Percentiles rank a stretch among this genome's conserved stretches.
Evolutionary conservation across 2,888 invertebrate species (phyloP).

Genomic region (Habrosyne pyritoides): DNA sequence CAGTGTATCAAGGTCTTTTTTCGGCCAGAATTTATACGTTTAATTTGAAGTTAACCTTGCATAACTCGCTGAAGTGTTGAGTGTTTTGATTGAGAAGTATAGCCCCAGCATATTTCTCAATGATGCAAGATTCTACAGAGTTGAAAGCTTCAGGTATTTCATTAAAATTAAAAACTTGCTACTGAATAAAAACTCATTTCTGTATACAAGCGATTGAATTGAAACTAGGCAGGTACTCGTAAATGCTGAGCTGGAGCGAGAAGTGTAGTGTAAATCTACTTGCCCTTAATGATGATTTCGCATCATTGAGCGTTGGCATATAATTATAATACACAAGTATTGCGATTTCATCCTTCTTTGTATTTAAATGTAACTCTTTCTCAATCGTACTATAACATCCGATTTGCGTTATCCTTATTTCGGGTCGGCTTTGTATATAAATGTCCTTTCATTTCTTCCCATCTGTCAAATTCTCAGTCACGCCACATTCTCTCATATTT

Average conservation of each 20-base stretch:
- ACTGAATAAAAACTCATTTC: not conserved
- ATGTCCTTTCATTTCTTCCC: too few species aligned
- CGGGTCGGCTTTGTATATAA: too few species aligned
- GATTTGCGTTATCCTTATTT: too few species aligned
- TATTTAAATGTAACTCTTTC: too few species aligned
- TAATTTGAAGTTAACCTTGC: not conserved
- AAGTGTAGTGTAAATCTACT: not conserved
- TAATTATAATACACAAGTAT: too few species aligned
- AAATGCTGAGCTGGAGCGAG: too few species aligned
- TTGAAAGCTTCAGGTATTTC: not conserved
- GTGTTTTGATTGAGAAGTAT: not conserved
- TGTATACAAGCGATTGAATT: not conserved
- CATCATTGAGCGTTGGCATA: too few species aligned
- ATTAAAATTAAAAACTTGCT: not conserved
- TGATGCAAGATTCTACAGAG: not conserved
- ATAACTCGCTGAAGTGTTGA: not conserved
- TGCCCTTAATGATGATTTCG: not conserved
- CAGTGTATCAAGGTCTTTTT: not conserved
- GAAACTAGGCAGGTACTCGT: too few species aligned
- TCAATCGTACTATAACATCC: too few species aligned
- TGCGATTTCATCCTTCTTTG: too few species aligned
- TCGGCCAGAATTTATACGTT: not conserved
- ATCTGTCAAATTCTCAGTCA: too few species aligned
- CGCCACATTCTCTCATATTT: too few species aligned
- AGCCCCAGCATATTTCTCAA: not conserved